Percentiles rank a stretch among this genome's conserved stretches.
phyloP scores from a whole-genome alignment of 2,113 vertebrate species.

The Cyprinodon tularosa region DNA sequence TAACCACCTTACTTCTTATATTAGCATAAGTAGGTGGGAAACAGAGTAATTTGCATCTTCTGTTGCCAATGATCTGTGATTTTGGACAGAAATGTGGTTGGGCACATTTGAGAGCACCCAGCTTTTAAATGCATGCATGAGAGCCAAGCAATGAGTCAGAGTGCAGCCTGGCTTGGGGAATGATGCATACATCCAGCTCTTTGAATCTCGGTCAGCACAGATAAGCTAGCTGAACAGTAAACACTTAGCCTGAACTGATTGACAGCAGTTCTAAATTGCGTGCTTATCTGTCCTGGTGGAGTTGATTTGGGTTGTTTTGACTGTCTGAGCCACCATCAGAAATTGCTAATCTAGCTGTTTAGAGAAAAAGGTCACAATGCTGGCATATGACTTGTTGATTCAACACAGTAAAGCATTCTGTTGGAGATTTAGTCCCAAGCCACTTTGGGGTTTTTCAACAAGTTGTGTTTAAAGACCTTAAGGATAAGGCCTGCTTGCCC shows the following conservation, averaged over 20 bases:
- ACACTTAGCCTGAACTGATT: slow-evolving; percentile 1
- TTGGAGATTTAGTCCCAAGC: not conserved
- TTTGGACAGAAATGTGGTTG: slow-evolving; percentile 8
- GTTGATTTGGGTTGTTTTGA: not conserved
- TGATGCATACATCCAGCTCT: not conserved
- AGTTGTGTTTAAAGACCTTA: not conserved
- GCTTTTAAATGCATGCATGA: not conserved
- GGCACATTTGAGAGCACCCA: slow-evolving; percentile 2
- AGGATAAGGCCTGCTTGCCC: not conserved
- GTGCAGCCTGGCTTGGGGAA: slow-evolving; percentile 4
- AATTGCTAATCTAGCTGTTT: not conserved
- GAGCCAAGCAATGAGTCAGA: slow-evolving; percentile 17
- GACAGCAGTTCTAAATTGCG: not conserved
- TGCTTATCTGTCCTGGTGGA: slow-evolving; percentile 2
- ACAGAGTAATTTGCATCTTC: slow-evolving; percentile 1
- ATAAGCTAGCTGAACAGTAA: not conserved
- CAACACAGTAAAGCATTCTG: not conserved
- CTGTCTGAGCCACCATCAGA: not conserved
- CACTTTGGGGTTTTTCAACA: not conserved
- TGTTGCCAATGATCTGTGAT: not conserved
- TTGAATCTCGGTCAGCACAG: slow-evolving; percentile 4
- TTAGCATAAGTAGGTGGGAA: slow-evolving; percentile 2
- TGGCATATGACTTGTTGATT: not conserved
- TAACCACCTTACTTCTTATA: not conserved
- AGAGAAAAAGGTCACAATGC: not conserved